Evolutionary conservation across 2,113 vertebrate genomes (phyloP).

Genomic region (Xiphorhynchus elegans): DNA sequence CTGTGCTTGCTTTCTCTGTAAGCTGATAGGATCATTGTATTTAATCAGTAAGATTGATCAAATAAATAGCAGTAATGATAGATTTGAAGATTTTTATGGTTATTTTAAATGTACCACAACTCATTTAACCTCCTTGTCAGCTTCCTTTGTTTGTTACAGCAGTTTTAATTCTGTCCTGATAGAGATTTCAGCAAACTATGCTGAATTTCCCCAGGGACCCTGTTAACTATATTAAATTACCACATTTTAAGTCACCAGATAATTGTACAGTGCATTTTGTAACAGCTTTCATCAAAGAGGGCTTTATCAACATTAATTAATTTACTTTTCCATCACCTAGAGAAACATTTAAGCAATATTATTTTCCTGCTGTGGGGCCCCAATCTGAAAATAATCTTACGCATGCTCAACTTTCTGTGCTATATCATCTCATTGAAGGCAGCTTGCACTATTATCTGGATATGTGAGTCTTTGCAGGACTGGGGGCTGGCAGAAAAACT

Average conservation of each 20-base stretch:
- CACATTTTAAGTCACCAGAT: constrained; percentile 19
- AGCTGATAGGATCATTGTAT: not conserved
- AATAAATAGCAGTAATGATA: not conserved
- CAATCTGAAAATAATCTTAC: not conserved
- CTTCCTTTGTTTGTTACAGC: constrained; percentile 16
- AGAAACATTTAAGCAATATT: constrained; percentile 17
- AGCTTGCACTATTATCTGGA: not conserved
- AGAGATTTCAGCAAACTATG: constrained; percentile 19
- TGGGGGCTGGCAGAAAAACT: not conserved
- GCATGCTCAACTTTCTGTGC: not conserved
- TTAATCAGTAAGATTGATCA: not conserved
- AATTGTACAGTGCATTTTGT: constrained; percentile 34
- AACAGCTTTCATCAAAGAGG: constrained; percentile 24
- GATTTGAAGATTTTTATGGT: not conserved
- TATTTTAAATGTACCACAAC: not conserved
- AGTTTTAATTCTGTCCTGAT: not conserved
- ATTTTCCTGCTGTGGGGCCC: not conserved
- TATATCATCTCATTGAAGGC: not conserved
- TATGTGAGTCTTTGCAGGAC: not conserved
- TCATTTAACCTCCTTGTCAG: constrained; percentile 5
- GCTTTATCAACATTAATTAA: constrained; percentile 52
- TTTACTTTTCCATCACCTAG: constrained; percentile 24
- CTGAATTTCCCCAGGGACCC: constrained; percentile 4
- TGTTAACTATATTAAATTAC: constrained; percentile 48
- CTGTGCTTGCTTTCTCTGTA: not conserved